These are phyloP conservation scores for Hyperoplus lanceolatus DNA, from an alignment of 2,797 vertebrate species.

Conservation along the genomic window DNA sequence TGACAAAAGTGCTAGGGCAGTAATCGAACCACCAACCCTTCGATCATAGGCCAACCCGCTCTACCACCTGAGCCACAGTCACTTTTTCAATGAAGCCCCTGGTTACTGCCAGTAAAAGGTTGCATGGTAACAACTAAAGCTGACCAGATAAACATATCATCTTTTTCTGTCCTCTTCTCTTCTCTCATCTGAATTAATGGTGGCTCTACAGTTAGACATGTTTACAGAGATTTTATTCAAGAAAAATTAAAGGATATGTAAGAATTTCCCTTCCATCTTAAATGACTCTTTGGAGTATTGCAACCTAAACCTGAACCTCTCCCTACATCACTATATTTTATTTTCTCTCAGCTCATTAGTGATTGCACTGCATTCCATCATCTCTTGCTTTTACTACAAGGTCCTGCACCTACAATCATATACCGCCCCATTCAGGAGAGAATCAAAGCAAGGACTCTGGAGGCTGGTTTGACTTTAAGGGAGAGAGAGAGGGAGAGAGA, in stretches of 20 bases:
- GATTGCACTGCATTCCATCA: not conserved
- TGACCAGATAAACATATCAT: not conserved
- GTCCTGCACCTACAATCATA: conserved; percentile 1
- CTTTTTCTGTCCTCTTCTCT: not conserved
- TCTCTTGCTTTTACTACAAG: not conserved
- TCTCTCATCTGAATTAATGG: not conserved
- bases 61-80: too few species aligned
- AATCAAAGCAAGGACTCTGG: not conserved
- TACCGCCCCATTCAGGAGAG: not conserved
- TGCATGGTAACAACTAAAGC: not conserved
- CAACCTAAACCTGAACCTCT: conserved; percentile 8
- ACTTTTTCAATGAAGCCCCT: too few species aligned
- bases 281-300: not conserved
- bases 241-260: not conserved
- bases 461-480: not conserved
- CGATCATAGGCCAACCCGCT: too few species aligned
- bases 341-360: not conserved
- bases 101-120: too few species aligned
- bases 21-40: too few species aligned
- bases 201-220: not conserved
- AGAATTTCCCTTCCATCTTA: not conserved
- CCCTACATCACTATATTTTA: conserved; percentile 3
- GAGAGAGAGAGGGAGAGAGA: not conserved
- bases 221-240: not conserved
- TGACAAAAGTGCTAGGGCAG: too few species aligned